These are phyloP conservation scores for Lycocerus yunnanus DNA, from an alignment of 2,888 invertebrate species.

Conservation along the genomic window DNA sequence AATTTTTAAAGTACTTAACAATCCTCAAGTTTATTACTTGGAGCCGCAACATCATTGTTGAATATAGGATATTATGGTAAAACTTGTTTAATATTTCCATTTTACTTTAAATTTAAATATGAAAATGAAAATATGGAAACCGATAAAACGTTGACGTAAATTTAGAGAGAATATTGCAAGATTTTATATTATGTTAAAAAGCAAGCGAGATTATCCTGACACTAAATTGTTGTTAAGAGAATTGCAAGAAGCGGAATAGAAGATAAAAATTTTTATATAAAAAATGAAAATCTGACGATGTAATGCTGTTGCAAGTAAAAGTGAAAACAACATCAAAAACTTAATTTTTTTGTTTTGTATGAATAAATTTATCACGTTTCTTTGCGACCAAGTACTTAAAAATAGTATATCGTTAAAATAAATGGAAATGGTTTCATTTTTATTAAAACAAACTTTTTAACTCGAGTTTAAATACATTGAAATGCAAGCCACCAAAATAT, in stretches of 20 bases:
- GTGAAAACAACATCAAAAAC: slow-evolving; percentile 2
- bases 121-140: slow-evolving; percentile 22
- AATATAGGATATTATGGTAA: neutral
- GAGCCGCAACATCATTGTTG: neutral
- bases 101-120: slow-evolving; percentile 3
- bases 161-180: slow-evolving; percentile 21
- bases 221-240: slow-evolving; percentile 29
- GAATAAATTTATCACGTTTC: neutral
- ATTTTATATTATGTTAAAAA: slow-evolving; percentile 29
- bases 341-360: neutral
- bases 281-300: slow-evolving; percentile 25
- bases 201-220: slow-evolving; percentile 26
- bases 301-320: neutral
- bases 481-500: neutral
- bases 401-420: neutral
- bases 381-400: neutral
- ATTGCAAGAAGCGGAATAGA: slow-evolving; percentile 18
- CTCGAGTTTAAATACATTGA: neutral
- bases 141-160: slow-evolving; percentile 25
- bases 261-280: slow-evolving; percentile 22
- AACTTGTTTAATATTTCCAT: neutral
- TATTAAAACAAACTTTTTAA: neutral
- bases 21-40: neutral
- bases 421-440: neutral
- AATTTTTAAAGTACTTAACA: neutral